Percentiles rank a stretch among this genome's conserved stretches.
Conservation (phyloP, 2,888 invertebrate genomes). For the Branchellion lobata region DNA sequence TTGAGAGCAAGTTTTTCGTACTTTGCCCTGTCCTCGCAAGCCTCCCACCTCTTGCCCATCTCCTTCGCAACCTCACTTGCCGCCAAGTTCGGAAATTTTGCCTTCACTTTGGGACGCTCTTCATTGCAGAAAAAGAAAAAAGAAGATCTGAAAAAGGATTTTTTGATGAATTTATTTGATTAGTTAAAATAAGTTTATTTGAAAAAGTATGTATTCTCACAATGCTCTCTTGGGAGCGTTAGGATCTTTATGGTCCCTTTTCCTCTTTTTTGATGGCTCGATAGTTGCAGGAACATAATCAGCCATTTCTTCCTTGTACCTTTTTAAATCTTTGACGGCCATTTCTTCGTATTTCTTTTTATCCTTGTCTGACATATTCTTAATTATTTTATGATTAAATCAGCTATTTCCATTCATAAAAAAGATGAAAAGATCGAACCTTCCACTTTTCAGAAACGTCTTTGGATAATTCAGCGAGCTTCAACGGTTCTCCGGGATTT, state of each 20-base stretch:
- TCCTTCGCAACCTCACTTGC: constrained; percentile 97
- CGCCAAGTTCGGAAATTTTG: constrained; percentile 84
- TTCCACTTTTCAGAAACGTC: constrained; percentile 36
- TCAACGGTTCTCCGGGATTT: constrained; percentile 25
- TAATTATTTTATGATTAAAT: too few species aligned
- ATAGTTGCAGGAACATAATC: constrained; percentile 30
- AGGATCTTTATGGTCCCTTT: constrained; percentile 84
- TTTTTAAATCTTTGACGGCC: constrained; percentile 30
- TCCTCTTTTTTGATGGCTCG: constrained; percentile 73
- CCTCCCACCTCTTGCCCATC: constrained; percentile 89
- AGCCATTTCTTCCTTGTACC: constrained; percentile 41
- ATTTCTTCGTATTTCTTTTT: constrained; percentile 38
- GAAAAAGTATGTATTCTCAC: constrained; percentile 70
- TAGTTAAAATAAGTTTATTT: too few species aligned
- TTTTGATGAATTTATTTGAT: background rate
- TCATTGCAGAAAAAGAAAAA: constrained; percentile 99
- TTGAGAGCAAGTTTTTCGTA: constrained; percentile 90
- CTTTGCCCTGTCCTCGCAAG: constrained; percentile 76
- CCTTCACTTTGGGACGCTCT: constrained; percentile 90
- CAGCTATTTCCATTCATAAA: background rate
- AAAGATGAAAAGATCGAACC: too few species aligned
- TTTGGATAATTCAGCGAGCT: constrained; percentile 22
- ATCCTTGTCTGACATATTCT: constrained; percentile 33
- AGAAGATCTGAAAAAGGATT: constrained; percentile 75
- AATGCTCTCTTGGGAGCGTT: constrained; percentile 97